Base-by-base conservation (phyloP, 2,888 invertebrate genomes). In the Tenthredo mesomela region DNA sequence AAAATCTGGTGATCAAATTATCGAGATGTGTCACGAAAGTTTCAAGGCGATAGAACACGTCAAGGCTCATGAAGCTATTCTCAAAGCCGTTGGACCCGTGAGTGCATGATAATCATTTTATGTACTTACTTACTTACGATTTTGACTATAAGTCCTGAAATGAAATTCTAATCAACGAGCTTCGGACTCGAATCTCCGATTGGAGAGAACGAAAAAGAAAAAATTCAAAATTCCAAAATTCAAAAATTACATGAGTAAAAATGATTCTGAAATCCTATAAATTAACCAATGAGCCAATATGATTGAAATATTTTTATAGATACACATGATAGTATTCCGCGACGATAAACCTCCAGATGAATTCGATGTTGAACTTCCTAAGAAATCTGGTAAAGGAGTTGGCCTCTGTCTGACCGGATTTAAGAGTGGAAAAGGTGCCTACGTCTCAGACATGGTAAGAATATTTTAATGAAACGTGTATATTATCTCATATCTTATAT, bases 381-480 rank as follows among this genome's bases (percentile, higher is more conserved):
- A 98, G 92, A 98, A 98, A 93, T 95, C 97, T 0, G 98, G 98
- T 73, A 97, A 97, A 92, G 97, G 98, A 71, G 94, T 98, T 37
- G 98, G 98, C 0, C 94, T 99, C 87, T 97, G 98, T 86, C 96
- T 98, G 87, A 96, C 98, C 10, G 97, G 97, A 47, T 95, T 95
- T 92, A 97, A 95, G 93, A 95, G 95, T 93, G 96, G 95, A 90
- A 94, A 96, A 91, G 98, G 98, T 84, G 97, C 98, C 84, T 99
- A 98, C 93, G 96, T 99, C 83, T 97, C 97, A 21, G 99, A 99
- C 91, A 95, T 99, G 92, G 99, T 99, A 93, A 96, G 96, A 93
- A 84, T 75, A 83, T 21, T 21, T 33, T 33, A 33, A 33, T 21
- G 58, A 18, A 58, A 21, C 58, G 5, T 58, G 9, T 58, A 7